phyloP scores from a whole-genome alignment of 2,113 vertebrate species.

The Psittacula cyanocephala region DNA sequence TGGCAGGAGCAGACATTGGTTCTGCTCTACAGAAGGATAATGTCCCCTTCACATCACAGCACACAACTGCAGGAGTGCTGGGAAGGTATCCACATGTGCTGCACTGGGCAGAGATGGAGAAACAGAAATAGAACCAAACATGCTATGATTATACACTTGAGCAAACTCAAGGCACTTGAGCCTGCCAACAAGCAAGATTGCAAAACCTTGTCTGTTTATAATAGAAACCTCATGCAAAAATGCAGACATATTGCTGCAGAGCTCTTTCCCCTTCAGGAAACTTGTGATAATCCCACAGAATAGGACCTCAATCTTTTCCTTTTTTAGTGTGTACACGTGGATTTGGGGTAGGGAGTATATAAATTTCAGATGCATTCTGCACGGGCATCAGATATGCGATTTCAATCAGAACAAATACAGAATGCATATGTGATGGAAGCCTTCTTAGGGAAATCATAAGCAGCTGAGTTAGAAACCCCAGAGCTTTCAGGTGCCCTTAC shows the following conservation, averaged over 20 bases:
- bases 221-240: not conserved
- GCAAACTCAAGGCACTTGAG: not conserved
- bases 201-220: not conserved
- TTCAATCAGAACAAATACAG: not conserved
- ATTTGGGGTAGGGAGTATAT: not conserved
- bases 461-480: not conserved
- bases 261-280: not conserved
- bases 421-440: not conserved
- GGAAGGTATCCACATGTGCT: not conserved
- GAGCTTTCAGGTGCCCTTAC: not conserved
- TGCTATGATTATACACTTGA: not conserved
- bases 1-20: fast-evolving
- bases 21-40: not conserved
- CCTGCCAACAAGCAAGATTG: not conserved
- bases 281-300: not conserved
- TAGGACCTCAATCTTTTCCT: not conserved
- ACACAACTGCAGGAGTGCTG: not conserved
- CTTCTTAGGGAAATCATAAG: not conserved
- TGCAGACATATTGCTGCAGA: not conserved
- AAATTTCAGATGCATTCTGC: not conserved
- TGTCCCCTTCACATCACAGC: not conserved
- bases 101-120: not conserved
- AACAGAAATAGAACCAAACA: not conserved
- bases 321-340: not conserved
- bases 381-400: not conserved